A percentile compares a stretch with the other conserved stretches of the same genome.
Conservation (phyloP, 2,797 vertebrate species). For the Myripristis murdjan region DNA sequence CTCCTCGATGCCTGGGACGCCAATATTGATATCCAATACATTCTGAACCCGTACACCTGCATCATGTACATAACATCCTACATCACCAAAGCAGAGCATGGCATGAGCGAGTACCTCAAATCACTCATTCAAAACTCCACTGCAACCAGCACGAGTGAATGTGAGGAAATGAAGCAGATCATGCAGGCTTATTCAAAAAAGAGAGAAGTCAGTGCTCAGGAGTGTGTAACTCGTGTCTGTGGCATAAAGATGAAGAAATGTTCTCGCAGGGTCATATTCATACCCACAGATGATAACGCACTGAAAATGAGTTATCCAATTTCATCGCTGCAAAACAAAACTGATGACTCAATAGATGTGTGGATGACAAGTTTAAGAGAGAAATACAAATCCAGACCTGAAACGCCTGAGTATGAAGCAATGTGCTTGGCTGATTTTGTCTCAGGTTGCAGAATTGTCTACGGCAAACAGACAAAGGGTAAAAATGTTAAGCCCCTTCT, state of each 20-base stretch:
- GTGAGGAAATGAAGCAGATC: conserved; percentile 30
- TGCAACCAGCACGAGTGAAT: conserved; percentile 4
- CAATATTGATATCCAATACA: conserved; percentile 37
- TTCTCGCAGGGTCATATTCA: conserved; percentile 19
- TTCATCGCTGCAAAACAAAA: not conserved
- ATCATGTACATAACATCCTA: conserved; percentile 51
- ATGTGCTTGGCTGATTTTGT: conserved; percentile 11
- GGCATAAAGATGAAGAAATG: conserved; percentile 9
- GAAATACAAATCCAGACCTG: conserved; percentile 17
- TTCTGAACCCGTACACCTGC: conserved; percentile 4
- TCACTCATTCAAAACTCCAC: conserved; percentile 9
- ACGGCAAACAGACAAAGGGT: conserved; percentile 18
- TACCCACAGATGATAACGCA: conserved; percentile 25
- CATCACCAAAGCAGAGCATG: conserved; percentile 44
- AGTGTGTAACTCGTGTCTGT: conserved; percentile 8
- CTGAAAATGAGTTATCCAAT: conserved; percentile 31
- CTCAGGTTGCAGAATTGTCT: not conserved
- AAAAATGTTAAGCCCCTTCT: conserved; percentile 29
- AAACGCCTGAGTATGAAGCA: not conserved
- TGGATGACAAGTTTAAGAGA: conserved; percentile 5
- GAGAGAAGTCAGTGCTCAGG: too few species aligned
- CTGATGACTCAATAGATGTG: conserved; percentile 11
- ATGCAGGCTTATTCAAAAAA: conserved; percentile 25
- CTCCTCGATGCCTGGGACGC: conserved; percentile 13
- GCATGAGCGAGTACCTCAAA: conserved; percentile 38